Percentiles rank a stretch among this genome's conserved stretches.
Conservation (phyloP, 2,113 vertebrate species). For the Otocyon megalotis region DNA sequence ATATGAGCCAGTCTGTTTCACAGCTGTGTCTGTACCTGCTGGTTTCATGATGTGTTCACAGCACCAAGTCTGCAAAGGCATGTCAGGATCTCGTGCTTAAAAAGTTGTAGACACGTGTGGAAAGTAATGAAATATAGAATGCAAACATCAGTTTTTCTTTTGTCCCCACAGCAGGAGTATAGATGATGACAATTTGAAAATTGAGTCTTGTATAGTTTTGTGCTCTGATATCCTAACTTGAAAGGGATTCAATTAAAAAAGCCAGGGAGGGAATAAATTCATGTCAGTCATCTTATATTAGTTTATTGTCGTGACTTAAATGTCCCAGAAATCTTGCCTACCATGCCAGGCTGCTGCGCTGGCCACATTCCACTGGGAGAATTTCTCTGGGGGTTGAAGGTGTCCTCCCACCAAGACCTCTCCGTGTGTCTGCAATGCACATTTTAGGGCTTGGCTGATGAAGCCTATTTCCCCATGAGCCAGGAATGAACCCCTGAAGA, state of each 20-base stretch:
- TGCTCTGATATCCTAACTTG: too few relatives aligned
- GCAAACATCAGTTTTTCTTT: neutral
- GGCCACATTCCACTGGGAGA: too few relatives aligned
- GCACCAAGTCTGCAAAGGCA: neutral
- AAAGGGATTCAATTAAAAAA: neutral
- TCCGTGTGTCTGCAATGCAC: neutral
- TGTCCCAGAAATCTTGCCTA: neutral
- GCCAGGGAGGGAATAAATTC: neutral
- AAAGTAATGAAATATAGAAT: neutral
- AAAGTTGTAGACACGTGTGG: fast-evolving
- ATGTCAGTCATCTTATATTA: too few relatives aligned
- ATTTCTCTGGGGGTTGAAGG: neutral
- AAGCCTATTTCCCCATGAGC: neutral
- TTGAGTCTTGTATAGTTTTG: fast-evolving
- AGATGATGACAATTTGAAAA: neutral
- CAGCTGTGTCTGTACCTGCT: fast-evolving
- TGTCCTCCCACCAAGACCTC: too few relatives aligned
- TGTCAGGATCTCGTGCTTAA: neutral
- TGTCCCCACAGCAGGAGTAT: too few relatives aligned
- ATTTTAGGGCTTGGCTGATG: neutral
- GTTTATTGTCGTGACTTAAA: fast-evolving
- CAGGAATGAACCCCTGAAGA: neutral
- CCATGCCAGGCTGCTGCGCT: fast-evolving
- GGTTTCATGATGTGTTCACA: fast-evolving
- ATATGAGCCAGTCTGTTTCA: too few relatives aligned